phyloP scores from a whole-genome alignment of 2,113 vertebrate genomes.

The Ginglymostoma cirratum region DNA sequence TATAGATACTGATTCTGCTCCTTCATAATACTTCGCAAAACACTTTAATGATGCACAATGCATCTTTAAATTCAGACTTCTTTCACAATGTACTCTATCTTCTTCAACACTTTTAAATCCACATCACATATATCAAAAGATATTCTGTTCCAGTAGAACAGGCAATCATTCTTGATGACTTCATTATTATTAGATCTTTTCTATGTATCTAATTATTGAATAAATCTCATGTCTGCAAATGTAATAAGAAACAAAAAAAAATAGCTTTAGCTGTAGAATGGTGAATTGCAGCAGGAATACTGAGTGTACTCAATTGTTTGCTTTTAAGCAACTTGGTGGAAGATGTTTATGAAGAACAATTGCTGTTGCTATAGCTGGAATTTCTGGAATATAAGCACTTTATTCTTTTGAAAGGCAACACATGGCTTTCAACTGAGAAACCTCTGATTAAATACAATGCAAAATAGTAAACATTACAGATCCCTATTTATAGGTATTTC shows the following conservation, averaged over 20 bases:
- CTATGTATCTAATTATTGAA: constrained; percentile 7
- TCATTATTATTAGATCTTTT: neutral
- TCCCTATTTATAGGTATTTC: neutral
- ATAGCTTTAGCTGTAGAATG: neutral
- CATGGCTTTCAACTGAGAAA: neutral
- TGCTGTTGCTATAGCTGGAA: neutral
- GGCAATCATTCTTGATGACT: neutral
- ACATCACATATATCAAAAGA: neutral
- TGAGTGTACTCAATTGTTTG: neutral
- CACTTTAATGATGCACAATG: neutral
- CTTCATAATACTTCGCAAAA: neutral
- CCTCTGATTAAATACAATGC: neutral
- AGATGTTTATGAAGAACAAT: constrained; percentile 20
- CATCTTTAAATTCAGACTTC: neutral
- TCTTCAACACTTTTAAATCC: neutral
- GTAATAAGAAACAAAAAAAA: neutral
- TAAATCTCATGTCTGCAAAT: neutral
- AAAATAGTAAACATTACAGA: neutral
- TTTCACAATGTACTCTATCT: neutral
- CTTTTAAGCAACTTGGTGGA: neutral
- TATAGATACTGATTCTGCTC: neutral
- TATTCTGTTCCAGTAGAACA: neutral
- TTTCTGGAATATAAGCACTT: neutral
- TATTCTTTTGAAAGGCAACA: too few relatives aligned
- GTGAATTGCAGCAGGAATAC: neutral